phyloP scores from a whole-genome alignment of 2,888 invertebrate genomes.

The Amiota communis region DNA sequence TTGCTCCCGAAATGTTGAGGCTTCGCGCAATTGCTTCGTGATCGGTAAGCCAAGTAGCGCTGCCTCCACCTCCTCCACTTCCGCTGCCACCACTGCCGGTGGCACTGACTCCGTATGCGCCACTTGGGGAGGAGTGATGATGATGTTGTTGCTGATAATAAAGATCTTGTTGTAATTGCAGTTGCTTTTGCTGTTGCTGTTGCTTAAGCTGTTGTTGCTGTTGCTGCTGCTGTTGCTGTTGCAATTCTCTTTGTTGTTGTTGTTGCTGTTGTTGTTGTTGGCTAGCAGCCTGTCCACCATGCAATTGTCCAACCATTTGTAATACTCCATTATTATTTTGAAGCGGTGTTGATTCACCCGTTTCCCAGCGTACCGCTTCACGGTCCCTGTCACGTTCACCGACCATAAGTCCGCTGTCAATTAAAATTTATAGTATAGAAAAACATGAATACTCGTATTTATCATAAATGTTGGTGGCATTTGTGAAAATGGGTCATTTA shows the following conservation, averaged over 20 bases:
- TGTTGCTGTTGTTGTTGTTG: slow-evolving; percentile 70
- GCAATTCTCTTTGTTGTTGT: slow-evolving; percentile 49
- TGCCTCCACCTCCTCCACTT: slow-evolving; percentile 38
- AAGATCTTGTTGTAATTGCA: slow-evolving; percentile 61
- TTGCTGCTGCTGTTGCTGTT: slow-evolving; percentile 60
- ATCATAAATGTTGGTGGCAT: background rate
- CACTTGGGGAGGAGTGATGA: slow-evolving; percentile 29
- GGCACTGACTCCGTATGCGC: slow-evolving; percentile 44
- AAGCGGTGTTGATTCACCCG: slow-evolving; percentile 75
- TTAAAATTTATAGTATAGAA: slow-evolving; percentile 36
- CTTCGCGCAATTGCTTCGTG: slow-evolving; percentile 67
- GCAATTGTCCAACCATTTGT: slow-evolving; percentile 74
- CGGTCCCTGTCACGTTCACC: slow-evolving; percentile 75
- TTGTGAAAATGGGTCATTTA: too few species aligned
- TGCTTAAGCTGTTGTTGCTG: slow-evolving; percentile 52
- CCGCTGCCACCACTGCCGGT: slow-evolving; percentile 40
- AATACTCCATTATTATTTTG: slow-evolving; percentile 74
- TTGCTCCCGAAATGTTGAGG: slow-evolving; percentile 55
- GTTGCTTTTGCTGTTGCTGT: slow-evolving; percentile 60
- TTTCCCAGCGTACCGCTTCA: slow-evolving; percentile 75
- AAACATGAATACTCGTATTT: background rate
- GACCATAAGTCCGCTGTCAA: slow-evolving; percentile 73
- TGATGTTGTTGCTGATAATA: slow-evolving; percentile 46
- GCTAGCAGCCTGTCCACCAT: slow-evolving; percentile 72
- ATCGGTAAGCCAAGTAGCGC: slow-evolving; percentile 44